Base-by-base conservation (phyloP, 2,888 invertebrate species). In the Chrysomela aeneicollis region DNA sequence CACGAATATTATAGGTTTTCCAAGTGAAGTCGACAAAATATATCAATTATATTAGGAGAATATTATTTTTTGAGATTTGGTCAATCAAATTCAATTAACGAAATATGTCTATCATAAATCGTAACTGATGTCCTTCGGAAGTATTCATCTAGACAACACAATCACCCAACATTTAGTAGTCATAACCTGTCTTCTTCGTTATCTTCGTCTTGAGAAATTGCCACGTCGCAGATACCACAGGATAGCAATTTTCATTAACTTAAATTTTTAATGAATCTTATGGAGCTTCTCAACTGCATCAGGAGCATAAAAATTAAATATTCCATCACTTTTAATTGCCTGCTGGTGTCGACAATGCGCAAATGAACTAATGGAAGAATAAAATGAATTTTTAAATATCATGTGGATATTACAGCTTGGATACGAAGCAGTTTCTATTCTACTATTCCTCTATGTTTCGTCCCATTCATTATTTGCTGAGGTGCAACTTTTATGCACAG, bases 281-380 rank as follows among this genome's bases (percentile, higher is more conserved):
- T 55, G 58, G 47, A 61, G 63, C 37, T 60, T 42, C 63, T 63
- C 63, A 60, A 66, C 55, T 66, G 63, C 66, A 66, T 53, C 49
- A 61, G 35, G 19, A 49, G 61, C 47, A 54, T 58, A 69, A 63
- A 71, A 69, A 71, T 71, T 71, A 67, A 71, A 67, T 71, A 71
- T 71, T 71, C 68, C 68, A 71, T 71, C 68, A 63, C 67, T 68
- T 70, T 70, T 68, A 71, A 71, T 69, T 68, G 69, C 64, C 51
- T 60, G 59, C 59, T 49, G 63, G 53, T 18, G 55, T 42, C 50
- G 66, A 66, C 52, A 60, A 61, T 61, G 53, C 42, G 46, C 58
- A 54, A 66, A 66, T 58, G 58, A 54, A 58, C 57, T 63, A 58
- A 63, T 58, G 52, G 42, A 52, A 42, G 42, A 42, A 46, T 51